phyloP scores from a whole-genome alignment of 2,888 invertebrate genomes.

The Leptopilina drosophilae region DNA sequence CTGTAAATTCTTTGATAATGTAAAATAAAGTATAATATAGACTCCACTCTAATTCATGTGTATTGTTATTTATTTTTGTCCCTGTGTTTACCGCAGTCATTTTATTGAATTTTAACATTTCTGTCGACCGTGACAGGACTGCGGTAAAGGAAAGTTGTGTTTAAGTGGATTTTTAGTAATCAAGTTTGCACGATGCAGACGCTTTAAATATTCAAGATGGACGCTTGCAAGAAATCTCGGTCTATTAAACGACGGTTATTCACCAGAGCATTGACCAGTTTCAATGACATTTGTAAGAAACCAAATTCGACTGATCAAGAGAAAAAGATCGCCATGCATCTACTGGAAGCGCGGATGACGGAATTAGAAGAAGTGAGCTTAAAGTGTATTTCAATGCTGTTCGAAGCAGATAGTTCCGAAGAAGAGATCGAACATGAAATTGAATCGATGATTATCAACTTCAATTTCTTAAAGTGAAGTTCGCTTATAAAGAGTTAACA shows the following conservation, averaged over 20 bases:
- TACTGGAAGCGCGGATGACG: background rate
- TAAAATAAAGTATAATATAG: too few relatives aligned
- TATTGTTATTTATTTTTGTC: too few relatives aligned
- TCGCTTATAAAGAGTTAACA: background rate
- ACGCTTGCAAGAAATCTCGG: background rate
- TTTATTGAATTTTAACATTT: too few relatives aligned
- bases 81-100: too few relatives aligned
- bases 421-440: conserved; percentile 5
- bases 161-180: too few relatives aligned
- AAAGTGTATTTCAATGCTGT: background rate
- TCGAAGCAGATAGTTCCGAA: background rate
- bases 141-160: too few relatives aligned
- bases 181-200: too few relatives aligned
- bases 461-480: conserved; percentile 27
- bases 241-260: background rate
- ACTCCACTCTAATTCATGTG: too few relatives aligned
- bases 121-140: too few relatives aligned
- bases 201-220: background rate
- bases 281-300: background rate
- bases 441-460: conserved; percentile 14
- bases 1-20: too few relatives aligned
- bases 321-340: background rate
- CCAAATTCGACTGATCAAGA: background rate
- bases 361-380: background rate
- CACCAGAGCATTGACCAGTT: background rate